Percentiles rank a stretch among this genome's conserved stretches.
Evolutionary conservation across 2,113 vertebrate species (phyloP).

Genomic region (Callipepla squamata): DNA sequence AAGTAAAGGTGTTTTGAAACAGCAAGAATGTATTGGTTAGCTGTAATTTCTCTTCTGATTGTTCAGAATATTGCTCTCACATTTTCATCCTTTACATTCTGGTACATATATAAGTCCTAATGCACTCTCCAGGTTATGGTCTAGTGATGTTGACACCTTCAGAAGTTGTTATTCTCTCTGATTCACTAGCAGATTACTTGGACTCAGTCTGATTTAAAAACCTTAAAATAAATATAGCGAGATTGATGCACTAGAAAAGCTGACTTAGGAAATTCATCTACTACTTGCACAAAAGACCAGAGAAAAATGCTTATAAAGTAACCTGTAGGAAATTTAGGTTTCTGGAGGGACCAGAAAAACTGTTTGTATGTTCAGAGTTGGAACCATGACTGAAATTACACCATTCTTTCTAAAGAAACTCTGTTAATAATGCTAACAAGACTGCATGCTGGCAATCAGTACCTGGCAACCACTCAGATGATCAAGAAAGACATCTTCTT

Average conservation of each 20-base stretch:
- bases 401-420: neutral
- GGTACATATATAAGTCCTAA: neutral
- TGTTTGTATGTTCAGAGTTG: accelerated
- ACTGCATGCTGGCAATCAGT: neutral
- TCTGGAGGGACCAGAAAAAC: neutral
- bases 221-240: neutral
- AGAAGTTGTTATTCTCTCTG: neutral
- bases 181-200: neutral
- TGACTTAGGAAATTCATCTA: neutral
- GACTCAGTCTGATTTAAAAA: neutral
- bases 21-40: neutral
- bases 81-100: neutral
- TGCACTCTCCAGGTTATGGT: accelerated
- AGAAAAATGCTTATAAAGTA: neutral
- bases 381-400: neutral
- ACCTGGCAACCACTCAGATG: neutral
- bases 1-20: neutral
- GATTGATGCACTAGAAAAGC: neutral
- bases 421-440: neutral
- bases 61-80: neutral
- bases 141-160: neutral
- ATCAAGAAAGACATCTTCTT: neutral
- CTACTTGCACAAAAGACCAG: neutral
- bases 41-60: neutral
- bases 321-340: neutral